A percentile compares a stretch with the other conserved stretches of the same genome.
Conservation (phyloP, 2,113 vertebrate genomes). For the Channa maculata region DNA sequence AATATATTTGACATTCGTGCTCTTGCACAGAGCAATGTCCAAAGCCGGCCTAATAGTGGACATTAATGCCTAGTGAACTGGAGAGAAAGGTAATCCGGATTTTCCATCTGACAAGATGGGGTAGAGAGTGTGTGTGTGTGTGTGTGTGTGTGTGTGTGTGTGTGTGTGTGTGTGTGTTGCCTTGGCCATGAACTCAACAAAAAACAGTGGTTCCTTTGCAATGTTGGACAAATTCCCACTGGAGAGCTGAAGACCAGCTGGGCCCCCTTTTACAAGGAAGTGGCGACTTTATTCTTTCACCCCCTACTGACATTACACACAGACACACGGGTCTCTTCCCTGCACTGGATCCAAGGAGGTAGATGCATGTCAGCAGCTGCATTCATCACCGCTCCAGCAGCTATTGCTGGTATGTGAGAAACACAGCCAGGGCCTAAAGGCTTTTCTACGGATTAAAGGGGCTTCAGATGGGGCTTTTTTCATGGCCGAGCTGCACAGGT, state of each 20-base stretch:
- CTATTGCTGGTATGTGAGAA: constrained; percentile 67
- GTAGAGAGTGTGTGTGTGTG: constrained; percentile 36
- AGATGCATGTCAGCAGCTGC: constrained; percentile 70
- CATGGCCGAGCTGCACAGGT: constrained; percentile 50
- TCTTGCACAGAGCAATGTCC: constrained; percentile 41
- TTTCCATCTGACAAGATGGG: constrained; percentile 78
- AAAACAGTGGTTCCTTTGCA: constrained; percentile 74
- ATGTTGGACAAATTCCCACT: constrained; percentile 66
- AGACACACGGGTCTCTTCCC: constrained; percentile 27
- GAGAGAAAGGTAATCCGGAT: constrained; percentile 75
- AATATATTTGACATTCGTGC: constrained; percentile 64
- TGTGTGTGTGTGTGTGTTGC: constrained; percentile 43
- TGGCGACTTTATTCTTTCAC: constrained; percentile 63
- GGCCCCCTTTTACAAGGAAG: constrained; percentile 77
- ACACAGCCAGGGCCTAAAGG: constrained; percentile 67
- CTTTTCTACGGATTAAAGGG: constrained; percentile 68
- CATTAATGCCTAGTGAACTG: constrained; percentile 72
- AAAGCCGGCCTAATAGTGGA: constrained; percentile 72
- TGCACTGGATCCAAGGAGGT: constrained; percentile 45
- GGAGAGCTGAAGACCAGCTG: constrained; percentile 72
- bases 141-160: constrained; percentile 41
- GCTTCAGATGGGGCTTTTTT: constrained; percentile 43
- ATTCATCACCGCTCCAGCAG: constrained; percentile 62
- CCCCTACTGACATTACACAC: constrained; percentile 54
- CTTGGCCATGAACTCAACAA: constrained; percentile 72